phyloP scores from a whole-genome alignment of 2,113 vertebrate species.

The Nycticebus coucang region DNA sequence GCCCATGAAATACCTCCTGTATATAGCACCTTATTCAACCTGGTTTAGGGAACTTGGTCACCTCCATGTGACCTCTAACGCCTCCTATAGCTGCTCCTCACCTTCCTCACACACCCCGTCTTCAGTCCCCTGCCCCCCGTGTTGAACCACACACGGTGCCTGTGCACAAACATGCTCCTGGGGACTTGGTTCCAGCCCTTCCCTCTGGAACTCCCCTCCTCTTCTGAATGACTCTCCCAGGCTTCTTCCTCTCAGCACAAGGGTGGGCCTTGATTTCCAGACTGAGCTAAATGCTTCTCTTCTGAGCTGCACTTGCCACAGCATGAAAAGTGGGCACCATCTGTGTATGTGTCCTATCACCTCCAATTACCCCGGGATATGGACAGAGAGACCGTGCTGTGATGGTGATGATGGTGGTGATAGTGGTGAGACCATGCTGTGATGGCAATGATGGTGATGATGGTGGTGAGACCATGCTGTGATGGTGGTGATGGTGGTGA shows the following conservation, averaged over 20 bases:
- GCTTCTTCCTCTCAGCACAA: not conserved
- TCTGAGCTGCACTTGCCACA: not conserved
- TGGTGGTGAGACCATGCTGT: no score
- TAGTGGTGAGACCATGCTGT: no score
- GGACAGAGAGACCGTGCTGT: not conserved
- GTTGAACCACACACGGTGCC: not conserved
- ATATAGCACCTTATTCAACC: not conserved
- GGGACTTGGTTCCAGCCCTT: not conserved
- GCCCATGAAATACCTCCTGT: not conserved
- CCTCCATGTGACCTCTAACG: not conserved
- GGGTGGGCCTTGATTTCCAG: not conserved
- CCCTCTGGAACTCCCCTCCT: not conserved
- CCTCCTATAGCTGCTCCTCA: not conserved
- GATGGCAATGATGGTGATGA: no score
- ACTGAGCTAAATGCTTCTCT: not conserved
- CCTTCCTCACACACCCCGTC: slow-evolving; percentile 22
- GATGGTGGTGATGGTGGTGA: no score
- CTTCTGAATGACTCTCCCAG: not conserved
- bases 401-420: not conserved
- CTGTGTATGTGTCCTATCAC: not conserved
- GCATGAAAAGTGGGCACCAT: not conserved
- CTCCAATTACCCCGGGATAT: not conserved
- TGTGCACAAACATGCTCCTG: not conserved
- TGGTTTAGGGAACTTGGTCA: slow-evolving; percentile 7
- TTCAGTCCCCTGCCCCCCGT: not conserved